Percentiles rank a stretch among this genome's conserved stretches.
Conservation (phyloP, 92 coral and sea anemone genomes). For the Zoanthus solanderi region DNA sequence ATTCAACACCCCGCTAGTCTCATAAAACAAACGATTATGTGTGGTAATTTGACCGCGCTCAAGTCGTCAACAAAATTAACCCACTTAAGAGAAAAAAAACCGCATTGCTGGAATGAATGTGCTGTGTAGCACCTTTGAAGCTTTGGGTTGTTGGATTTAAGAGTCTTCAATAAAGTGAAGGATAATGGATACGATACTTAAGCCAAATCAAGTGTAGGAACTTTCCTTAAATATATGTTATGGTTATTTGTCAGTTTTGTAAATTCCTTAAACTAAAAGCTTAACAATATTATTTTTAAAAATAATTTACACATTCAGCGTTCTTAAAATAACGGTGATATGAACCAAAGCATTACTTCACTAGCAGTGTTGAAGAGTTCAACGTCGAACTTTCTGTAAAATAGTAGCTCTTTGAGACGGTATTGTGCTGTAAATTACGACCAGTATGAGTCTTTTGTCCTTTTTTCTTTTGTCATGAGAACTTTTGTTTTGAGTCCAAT, state of each 20-base stretch:
- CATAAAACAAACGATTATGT: conserved; percentile 47
- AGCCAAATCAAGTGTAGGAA: not conserved
- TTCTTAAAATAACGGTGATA: conserved; percentile 21
- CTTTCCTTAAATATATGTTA: not conserved
- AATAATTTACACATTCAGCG: conserved; percentile 17
- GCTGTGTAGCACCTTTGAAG: not conserved
- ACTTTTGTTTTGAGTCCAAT: conserved; percentile 13
- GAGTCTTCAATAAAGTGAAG: not conserved
- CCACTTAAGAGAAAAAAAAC: conserved; percentile 30
- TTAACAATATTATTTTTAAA: not conserved
- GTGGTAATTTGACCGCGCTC: conserved; percentile 46
- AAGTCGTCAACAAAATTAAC: conserved; percentile 33
- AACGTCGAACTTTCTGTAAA: not conserved
- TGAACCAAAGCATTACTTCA: conserved; percentile 14
- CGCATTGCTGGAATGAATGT: conserved; percentile 16
- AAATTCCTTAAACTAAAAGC: not conserved
- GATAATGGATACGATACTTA: not conserved
- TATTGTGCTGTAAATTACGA: not conserved
- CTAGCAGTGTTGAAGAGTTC: not conserved
- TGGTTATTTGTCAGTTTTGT: not conserved
- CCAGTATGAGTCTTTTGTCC: conserved; percentile 6
- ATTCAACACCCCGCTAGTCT: conserved; percentile 41
- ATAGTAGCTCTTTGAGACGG: not conserved
- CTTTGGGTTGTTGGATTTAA: not conserved
- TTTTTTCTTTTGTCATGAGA: not conserved